phyloP scores from a whole-genome alignment of 2,113 vertebrate species.

The Promerops cafer region DNA sequence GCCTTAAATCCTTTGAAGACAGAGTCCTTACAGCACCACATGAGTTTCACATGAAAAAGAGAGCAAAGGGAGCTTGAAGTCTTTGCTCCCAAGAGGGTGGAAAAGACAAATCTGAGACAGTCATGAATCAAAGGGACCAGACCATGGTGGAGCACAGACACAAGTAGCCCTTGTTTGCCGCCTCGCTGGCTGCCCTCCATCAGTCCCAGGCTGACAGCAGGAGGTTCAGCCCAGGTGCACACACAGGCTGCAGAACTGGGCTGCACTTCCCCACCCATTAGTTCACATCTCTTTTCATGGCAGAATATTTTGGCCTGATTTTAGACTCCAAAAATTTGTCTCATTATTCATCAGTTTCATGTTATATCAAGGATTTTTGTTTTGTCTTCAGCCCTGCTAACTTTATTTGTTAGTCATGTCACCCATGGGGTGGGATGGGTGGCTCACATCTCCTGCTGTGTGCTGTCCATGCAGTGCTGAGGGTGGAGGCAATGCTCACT shows the following conservation, averaged over 20 bases:
- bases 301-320: background rate
- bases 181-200: background rate
- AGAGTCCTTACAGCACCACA: background rate
- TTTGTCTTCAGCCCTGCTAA: background rate
- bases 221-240: background rate
- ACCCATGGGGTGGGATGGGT: background rate
- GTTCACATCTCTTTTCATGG: background rate
- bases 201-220: background rate
- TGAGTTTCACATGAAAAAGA: background rate
- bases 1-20: background rate
- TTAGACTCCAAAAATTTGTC: background rate
- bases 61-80: background rate
- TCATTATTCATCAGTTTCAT: background rate
- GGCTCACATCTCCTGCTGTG: background rate
- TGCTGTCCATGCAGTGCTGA: fast-evolving
- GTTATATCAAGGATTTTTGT: background rate
- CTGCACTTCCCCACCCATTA: too few relatives aligned
- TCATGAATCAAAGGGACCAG: background rate
- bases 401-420: background rate
- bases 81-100: background rate
- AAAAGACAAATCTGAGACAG: background rate
- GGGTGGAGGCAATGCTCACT: background rate
- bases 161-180: background rate
- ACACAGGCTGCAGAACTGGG: background rate
- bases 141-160: background rate